phyloP scores from a whole-genome alignment of 2,888 invertebrate genomes.

The Trachelus iudaicus region DNA sequence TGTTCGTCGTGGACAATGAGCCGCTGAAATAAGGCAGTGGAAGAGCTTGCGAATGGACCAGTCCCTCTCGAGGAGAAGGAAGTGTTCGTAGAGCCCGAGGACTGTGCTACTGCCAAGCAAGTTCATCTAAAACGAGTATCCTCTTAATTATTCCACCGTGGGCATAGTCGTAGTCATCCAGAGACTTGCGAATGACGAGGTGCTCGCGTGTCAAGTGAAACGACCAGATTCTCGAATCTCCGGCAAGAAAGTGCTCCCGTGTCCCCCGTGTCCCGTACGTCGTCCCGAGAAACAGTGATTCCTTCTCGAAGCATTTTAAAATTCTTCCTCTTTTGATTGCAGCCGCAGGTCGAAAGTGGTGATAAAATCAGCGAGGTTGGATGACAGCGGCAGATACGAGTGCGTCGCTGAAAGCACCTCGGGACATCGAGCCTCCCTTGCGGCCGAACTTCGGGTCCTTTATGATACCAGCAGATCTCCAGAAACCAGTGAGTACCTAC shows the following conservation, averaged over 20 bases:
- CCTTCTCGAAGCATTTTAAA: no score
- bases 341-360: slow-evolving; percentile 88
- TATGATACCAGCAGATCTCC: slow-evolving; percentile 66
- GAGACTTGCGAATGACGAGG: no score
- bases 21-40: no score
- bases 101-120: slow-evolving; percentile 26
- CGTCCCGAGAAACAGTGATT: no score
- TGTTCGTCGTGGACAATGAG: no score
- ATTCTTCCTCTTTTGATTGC: slow-evolving; percentile 47
- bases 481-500: slow-evolving; percentile 67
- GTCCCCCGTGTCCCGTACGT: no score
- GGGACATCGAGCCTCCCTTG: slow-evolving; percentile 70
- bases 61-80: no score
- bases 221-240: no score
- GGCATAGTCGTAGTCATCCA: neutral
- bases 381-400: slow-evolving; percentile 84
- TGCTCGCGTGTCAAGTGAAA: no score
- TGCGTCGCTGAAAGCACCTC: slow-evolving; percentile 82
- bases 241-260: no score
- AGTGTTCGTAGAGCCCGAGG: no score
- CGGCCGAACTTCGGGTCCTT: slow-evolving; percentile 68
- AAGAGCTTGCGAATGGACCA: no score
- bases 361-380: slow-evolving; percentile 78
- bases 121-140: slow-evolving; percentile 42
- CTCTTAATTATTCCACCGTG: slow-evolving; percentile 40